A percentile compares a stretch with the other conserved stretches of the same genome.
Conservation (phyloP, 1,140 invertebrate genomes). For the Cotesia typhae region DNA sequence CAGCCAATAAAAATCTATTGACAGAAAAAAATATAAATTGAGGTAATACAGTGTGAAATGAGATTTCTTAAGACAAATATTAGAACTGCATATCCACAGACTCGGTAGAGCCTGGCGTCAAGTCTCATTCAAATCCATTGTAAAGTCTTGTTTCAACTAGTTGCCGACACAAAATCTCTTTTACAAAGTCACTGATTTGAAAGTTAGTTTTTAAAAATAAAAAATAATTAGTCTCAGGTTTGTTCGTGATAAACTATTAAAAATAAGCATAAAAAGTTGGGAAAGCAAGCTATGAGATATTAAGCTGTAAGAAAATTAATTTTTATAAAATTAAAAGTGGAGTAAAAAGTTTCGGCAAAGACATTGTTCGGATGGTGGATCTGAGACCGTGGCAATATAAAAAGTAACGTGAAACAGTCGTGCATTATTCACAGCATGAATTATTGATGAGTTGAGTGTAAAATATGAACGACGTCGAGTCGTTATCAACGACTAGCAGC, state of each 20-base stretch:
- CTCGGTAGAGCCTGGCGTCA: no score
- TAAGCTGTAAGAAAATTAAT: not conserved
- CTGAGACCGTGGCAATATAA: slow-evolving; percentile 43
- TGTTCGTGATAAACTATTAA: no score
- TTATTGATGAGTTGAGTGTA: slow-evolving; percentile 63
- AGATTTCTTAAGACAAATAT: no score
- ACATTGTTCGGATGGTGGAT: slow-evolving; percentile 22
- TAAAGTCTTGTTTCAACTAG: no score
- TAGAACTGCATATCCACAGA: no score
- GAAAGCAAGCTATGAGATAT: no score
- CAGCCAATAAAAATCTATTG: slow-evolving; percentile 7
- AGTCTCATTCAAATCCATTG: no score
- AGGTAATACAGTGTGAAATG: not conserved
- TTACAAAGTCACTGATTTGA: no score
- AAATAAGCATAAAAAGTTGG: no score
- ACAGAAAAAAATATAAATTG: not conserved
- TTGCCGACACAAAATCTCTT: no score
- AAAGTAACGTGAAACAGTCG: slow-evolving; percentile 60
- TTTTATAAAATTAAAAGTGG: not conserved
- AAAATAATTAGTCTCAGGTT: no score
- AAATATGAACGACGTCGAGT: slow-evolving; percentile 62
- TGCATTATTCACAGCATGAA: slow-evolving; percentile 64
- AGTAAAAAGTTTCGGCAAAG: slow-evolving; percentile 1
- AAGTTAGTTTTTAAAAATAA: no score
- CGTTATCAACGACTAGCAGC: slow-evolving; percentile 61